Percentiles rank a stretch among this genome's conserved stretches.
Conservation (phyloP, 92 coral and sea anemone genomes). For the Epizoanthus scotinus region DNA sequence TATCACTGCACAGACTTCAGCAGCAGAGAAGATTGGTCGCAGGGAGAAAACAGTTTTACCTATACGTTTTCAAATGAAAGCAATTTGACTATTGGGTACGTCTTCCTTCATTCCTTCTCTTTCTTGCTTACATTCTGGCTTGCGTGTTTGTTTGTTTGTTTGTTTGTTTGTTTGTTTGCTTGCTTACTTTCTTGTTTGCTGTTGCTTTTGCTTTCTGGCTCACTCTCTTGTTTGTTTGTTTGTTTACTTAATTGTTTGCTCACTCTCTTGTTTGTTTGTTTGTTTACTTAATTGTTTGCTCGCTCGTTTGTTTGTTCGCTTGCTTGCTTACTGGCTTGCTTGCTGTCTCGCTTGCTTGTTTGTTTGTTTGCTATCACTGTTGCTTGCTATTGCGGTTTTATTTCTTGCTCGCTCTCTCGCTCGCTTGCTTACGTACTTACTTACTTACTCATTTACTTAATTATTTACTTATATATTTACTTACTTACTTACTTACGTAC, state of each 20-base stretch:
- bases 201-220: not conserved
- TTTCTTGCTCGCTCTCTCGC: too few species aligned
- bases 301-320: too few species aligned
- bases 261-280: too few species aligned
- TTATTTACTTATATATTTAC: too few species aligned
- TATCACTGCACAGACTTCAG: slow-evolving; percentile 58
- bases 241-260: not conserved
- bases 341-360: too few species aligned
- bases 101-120: not conserved
- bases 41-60: slow-evolving; percentile 53
- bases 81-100: slow-evolving; percentile 39
- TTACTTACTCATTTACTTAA: too few species aligned
- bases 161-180: not conserved
- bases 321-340: too few species aligned
- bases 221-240: too few species aligned
- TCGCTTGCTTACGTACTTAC: too few species aligned
- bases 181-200: not conserved
- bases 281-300: not conserved
- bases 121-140: not conserved
- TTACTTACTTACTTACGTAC: too few species aligned
- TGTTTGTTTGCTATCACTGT: too few species aligned
- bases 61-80: slow-evolving; percentile 14
- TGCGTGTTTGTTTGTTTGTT: not conserved
- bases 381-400: too few species aligned
- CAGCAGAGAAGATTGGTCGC: slow-evolving; percentile 57